Percentiles rank a stretch among this genome's conserved stretches.
Evolutionary conservation across 2,888 invertebrate genomes (phyloP).

Genomic region (Cheilosia vernalis): DNA sequence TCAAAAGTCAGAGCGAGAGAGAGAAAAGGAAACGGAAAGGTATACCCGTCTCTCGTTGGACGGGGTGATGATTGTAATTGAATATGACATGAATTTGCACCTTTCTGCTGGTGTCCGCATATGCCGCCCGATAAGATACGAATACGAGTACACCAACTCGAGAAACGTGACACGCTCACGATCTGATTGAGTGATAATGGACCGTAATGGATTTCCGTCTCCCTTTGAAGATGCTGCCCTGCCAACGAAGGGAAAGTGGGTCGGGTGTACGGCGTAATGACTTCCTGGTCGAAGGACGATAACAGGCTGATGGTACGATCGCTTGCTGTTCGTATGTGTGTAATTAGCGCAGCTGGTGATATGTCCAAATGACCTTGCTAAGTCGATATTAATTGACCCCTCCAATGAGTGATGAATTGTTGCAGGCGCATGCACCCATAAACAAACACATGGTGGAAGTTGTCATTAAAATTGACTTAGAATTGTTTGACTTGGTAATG

Average conservation of each 20-base stretch:
- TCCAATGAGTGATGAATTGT: conserved; percentile 64
- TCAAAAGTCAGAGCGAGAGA: conserved; percentile 15
- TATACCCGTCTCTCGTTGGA: background rate
- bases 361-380: conserved; percentile 57
- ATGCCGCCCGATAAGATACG: conserved; percentile 39
- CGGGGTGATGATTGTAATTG: conserved; percentile 71
- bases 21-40: background rate
- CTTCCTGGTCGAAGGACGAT: conserved; percentile 50
- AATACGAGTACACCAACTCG: background rate
- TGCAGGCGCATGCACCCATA: conserved; percentile 29
- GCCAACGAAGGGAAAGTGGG: conserved; percentile 28
- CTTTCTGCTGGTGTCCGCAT: conserved; percentile 28
- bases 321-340: background rate
- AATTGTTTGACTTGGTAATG: conserved; percentile 70
- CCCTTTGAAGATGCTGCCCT: conserved; percentile 31
- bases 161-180: conserved; percentile 40
- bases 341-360: conserved; percentile 69
- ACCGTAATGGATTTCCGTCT: conserved; percentile 61
- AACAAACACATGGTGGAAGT: conserved; percentile 29
- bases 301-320: conserved; percentile 3
- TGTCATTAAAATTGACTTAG: conserved; percentile 66
- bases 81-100: conserved; percentile 75
- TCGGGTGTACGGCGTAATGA: conserved; percentile 47
- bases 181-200: conserved; percentile 74
- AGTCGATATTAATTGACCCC: conserved; percentile 71